A percentile compares a stretch with the other conserved stretches of the same genome.
Conservation (phyloP, 2,888 invertebrate species). For the Acleris literana region DNA sequence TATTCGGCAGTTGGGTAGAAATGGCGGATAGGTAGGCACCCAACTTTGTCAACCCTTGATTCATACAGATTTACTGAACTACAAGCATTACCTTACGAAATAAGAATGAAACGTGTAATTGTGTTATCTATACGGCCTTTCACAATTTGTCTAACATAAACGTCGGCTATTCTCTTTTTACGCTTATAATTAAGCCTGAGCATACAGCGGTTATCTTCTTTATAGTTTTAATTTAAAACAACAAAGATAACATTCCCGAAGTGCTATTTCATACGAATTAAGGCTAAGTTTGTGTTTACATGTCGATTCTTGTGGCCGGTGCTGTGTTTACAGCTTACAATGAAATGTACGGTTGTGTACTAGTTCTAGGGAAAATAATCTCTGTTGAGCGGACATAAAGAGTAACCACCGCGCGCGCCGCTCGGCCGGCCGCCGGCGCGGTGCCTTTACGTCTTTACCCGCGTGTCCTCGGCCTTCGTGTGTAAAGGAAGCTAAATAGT, state of each 20-base stretch:
- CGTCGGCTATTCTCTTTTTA: slow-evolving; percentile 57
- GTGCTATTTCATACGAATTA: slow-evolving; percentile 56
- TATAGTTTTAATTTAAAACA: slow-evolving; percentile 64
- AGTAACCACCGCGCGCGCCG: neutral
- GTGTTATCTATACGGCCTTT: slow-evolving; percentile 50
- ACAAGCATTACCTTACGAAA: slow-evolving; percentile 37
- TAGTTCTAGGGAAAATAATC: slow-evolving; percentile 13
- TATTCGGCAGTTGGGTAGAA: no score
- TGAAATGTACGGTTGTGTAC: slow-evolving; percentile 34
- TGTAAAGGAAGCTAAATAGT: no score
- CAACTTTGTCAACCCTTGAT: no score
- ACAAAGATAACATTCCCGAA: slow-evolving; percentile 50
- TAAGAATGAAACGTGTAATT: slow-evolving; percentile 47
- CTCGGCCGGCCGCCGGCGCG: no score
- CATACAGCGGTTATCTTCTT: slow-evolving; percentile 52
- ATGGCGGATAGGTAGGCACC: no score
- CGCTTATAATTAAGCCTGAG: slow-evolving; percentile 51
- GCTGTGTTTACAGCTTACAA: slow-evolving; percentile 44
- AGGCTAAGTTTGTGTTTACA: slow-evolving; percentile 50
- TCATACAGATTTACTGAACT: neutral
- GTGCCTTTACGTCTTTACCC: no score
- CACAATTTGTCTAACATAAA: slow-evolving; percentile 57
- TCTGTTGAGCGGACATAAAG: slow-evolving; percentile 11
- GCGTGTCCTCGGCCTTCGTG: no score
- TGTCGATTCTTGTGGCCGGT: slow-evolving; percentile 47